These are phyloP conservation scores for Oedothorax gibbosus DNA, from an alignment of 1,140 invertebrate species.

Conservation along the genomic window DNA sequence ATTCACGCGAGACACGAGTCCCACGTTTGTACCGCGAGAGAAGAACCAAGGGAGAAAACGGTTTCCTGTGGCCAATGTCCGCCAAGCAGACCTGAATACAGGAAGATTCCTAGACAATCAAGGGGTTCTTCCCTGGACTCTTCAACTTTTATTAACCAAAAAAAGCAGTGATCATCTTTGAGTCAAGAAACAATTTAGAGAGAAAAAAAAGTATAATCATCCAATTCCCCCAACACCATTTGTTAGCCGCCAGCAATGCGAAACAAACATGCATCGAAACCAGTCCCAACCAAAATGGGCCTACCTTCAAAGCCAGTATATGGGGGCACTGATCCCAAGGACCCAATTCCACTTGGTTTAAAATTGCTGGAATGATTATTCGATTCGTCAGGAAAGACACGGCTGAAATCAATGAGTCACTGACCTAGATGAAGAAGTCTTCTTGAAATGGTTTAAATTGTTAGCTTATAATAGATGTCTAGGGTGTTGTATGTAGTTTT, in stretches of 20 bases:
- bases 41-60: no score
- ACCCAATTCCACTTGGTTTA: slow-evolving; percentile 39
- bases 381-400: slow-evolving; percentile 41
- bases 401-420: slow-evolving; percentile 45
- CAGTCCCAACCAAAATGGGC: slow-evolving; percentile 14
- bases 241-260: slow-evolving; percentile 49
- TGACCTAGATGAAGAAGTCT: slow-evolving; percentile 39
- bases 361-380: slow-evolving; percentile 49
- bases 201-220: not conserved
- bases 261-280: slow-evolving; percentile 7
- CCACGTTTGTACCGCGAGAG: no score
- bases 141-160: no score
- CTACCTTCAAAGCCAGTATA: slow-evolving; percentile 50
- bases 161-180: no score
- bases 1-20: no score
- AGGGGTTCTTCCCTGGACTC: no score
- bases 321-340: slow-evolving; percentile 28
- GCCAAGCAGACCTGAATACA: no score
- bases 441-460: no score
- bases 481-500: no score
- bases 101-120: no score
- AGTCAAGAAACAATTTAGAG: not conserved
- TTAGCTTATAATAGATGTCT: no score
- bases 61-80: no score
- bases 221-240: not conserved